Conservation (phyloP, 1,140 invertebrate genomes). For the Frieseomelitta varia region DNA sequence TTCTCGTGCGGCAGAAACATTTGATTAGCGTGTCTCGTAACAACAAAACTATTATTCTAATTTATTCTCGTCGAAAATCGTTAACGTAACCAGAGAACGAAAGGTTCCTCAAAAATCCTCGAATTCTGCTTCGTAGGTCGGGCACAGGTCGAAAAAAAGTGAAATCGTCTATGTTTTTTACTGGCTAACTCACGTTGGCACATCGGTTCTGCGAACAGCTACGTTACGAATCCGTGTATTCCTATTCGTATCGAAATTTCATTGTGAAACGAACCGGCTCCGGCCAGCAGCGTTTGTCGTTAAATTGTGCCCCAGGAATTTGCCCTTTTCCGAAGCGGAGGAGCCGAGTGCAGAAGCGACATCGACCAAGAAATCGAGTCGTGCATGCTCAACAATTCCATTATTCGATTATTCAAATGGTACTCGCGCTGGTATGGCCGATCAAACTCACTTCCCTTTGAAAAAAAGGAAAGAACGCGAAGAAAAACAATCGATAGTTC, state of each 20-base stretch:
- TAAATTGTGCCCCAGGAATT: constrained; percentile 52
- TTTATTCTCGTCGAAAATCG: no score
- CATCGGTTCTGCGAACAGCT: constrained; percentile 6
- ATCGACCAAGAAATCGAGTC: neutral
- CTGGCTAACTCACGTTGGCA: neutral
- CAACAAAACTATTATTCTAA: no score
- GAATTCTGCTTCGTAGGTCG: neutral
- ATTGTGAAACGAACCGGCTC: constrained; percentile 12
- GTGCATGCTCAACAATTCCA: constrained; percentile 1
- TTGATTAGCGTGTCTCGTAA: no score
- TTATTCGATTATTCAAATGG: constrained; percentile 8
- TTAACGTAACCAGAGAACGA: neutral
- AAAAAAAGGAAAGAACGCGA: neutral
- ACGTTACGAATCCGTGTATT: neutral
- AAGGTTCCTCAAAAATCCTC: neutral
- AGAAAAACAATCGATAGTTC: neutral
- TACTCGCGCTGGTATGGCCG: neutral
- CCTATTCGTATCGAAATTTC: constrained; percentile 13
- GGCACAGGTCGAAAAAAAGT: neutral
- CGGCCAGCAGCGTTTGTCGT: constrained; percentile 1
- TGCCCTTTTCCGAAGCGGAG: constrained; percentile 51
- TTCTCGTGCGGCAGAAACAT: no score
- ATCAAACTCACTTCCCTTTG: neutral
- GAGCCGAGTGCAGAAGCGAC: neutral
- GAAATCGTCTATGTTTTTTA: constrained; percentile 10